These are phyloP conservation scores for Montipora capitata DNA, from an alignment of 92 coral and sea anemone species.

Conservation along the genomic window DNA sequence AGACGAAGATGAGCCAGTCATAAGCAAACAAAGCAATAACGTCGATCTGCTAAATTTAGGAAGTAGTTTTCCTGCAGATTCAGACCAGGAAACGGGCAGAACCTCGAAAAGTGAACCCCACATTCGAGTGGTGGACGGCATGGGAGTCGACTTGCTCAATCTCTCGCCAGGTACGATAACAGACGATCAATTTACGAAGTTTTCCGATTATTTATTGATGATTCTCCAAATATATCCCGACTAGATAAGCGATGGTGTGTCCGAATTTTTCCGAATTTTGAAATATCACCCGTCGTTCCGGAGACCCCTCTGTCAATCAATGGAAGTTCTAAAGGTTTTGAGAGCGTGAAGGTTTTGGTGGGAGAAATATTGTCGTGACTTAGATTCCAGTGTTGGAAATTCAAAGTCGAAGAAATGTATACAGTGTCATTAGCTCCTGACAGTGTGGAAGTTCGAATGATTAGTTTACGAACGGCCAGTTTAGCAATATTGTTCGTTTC, in stretches of 20 bases:
- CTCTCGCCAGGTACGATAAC: constrained; percentile 45
- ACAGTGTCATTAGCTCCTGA: too few relatives aligned
- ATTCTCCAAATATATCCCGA: neutral
- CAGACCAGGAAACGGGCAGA: neutral
- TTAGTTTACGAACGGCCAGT: too few relatives aligned
- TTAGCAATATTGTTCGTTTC: too few relatives aligned
- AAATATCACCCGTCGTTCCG: too few relatives aligned
- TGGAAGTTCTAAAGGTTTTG: too few relatives aligned
- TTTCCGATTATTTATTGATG: neutral
- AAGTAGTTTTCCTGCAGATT: neutral
- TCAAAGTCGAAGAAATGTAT: too few relatives aligned
- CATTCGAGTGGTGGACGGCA: constrained; percentile 45
- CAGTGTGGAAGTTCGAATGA: too few relatives aligned
- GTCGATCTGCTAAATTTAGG: constrained; percentile 77
- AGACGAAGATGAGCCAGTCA: constrained; percentile 46
- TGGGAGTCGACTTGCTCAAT: constrained; percentile 77
- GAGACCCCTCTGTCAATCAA: too few relatives aligned
- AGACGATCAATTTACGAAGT: neutral
- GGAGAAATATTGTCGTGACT: too few relatives aligned
- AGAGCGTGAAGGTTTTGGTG: too few relatives aligned
- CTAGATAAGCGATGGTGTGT: neutral
- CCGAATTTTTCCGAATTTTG: too few relatives aligned
- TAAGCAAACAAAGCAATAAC: constrained; percentile 24
- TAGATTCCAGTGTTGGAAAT: too few relatives aligned
- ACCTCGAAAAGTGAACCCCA: neutral